Base-by-base conservation (phyloP, 2,797 vertebrate species). In the Delichon dasypus region DNA sequence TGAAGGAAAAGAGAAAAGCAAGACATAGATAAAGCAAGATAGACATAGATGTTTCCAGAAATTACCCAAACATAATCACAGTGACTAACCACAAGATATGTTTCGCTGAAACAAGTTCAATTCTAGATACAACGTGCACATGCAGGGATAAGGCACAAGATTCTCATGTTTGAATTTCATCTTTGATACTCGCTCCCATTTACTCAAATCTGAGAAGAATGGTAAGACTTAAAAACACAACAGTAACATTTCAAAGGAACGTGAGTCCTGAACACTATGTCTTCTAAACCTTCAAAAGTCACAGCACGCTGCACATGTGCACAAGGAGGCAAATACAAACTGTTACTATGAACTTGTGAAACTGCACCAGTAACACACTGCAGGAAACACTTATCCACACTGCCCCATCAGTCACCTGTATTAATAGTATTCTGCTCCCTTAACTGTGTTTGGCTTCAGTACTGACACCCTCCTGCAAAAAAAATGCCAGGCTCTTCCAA, bases 131-230 rank as follows among this genome's bases (percentile, higher is more conserved):
- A 94, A 32, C 0, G 61, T 93, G 66, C 91, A 95, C 34, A 93
- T 51, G 75, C 94, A 95, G 61, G 93, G 94, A 53, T 95, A 95
- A 55, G 94, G 94, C 57, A 85, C 15, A 1, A 96, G 95, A 50
- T 85, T 55, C 29, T 42, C 38, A 10, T 83, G 68, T 48, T 88
- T 73, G 82, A 96, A 95, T 61, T 87, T 94, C 75, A 95, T 84
- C 88, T 89, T 82, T 1, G 89, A 93, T 16, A 95, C 85, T 60
- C 34, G 67, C 53, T 96, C 79, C 94, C 94, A 95, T 55, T 85
- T 95, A 64, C 78, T 94, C 85, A 93, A 53, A 91, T 95, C 94
- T 96, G 88, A 83, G 85, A 54, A 32, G 0, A 4, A 64, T 0
- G 30, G 2, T 90, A 92, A 91, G 90, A 11, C 74, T 88, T n/a